A percentile compares a stretch with the other conserved stretches of the same genome.
Evolutionary conservation across 2,113 vertebrate genomes (phyloP).

Genomic region (Cacatua alba): DNA sequence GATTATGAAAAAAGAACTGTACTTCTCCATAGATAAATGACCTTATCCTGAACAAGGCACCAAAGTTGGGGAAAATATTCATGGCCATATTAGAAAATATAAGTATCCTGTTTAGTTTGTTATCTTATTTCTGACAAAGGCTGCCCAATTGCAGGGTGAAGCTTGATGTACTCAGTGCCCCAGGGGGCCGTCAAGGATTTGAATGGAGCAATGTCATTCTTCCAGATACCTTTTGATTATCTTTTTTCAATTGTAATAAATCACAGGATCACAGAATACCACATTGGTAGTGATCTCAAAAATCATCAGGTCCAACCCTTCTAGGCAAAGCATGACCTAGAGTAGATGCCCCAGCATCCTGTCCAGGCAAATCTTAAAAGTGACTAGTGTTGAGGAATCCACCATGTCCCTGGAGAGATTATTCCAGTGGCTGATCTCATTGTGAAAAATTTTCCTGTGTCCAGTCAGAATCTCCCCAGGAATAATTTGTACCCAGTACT

Average conservation of each 20-base stretch:
- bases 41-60: neutral
- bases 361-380: neutral
- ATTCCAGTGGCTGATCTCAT: neutral
- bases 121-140: neutral
- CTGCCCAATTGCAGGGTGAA: neutral
- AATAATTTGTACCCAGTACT: neutral
- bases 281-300: neutral
- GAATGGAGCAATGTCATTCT: neutral
- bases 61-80: neutral
- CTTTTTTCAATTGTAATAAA: neutral
- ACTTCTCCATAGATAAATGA: neutral
- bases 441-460: neutral
- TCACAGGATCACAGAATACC: neutral
- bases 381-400: neutral
- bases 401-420: neutral
- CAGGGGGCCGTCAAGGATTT: neutral
- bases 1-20: neutral
- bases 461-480: neutral
- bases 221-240: neutral
- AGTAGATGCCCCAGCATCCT: neutral
- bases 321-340: neutral
- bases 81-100: neutral
- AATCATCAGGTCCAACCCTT: neutral
- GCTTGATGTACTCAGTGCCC: rapidly evolving
- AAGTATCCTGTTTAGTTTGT: neutral